phyloP scores from a whole-genome alignment of 1,140 invertebrate genomes.

The Lepidurus apus region DNA sequence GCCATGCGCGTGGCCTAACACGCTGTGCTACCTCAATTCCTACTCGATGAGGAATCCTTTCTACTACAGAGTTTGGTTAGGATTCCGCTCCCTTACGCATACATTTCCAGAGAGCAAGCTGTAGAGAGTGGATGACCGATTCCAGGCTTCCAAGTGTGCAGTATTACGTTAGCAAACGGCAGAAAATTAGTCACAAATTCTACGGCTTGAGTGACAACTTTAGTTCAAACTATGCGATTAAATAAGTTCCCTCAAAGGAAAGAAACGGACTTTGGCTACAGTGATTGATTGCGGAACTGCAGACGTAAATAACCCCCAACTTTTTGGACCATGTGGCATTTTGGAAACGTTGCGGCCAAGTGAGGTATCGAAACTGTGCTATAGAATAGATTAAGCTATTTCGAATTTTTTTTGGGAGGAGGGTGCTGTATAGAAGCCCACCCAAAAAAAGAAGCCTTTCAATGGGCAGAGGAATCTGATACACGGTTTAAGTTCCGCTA shows the following conservation, averaged over 20 bases:
- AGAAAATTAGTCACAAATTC: neutral
- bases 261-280: neutral
- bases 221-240: neutral
- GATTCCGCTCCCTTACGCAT: neutral
- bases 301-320: neutral
- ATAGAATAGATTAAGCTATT: neutral
- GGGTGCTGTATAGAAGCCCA: neutral
- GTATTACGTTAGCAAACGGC: neutral
- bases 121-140: neutral
- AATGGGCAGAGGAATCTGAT: neutral
- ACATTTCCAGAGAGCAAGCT: neutral
- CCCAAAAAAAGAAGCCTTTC: neutral
- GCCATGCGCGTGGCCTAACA: neutral
- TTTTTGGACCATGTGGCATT: neutral
- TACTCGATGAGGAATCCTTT: neutral
- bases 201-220: neutral
- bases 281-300: neutral
- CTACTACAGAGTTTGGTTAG: neutral
- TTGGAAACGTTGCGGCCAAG: neutral
- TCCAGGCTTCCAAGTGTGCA: neutral
- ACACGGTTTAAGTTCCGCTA: neutral
- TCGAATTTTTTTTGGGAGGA: neutral
- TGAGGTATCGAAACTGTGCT: neutral
- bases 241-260: neutral
- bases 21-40: neutral